Evolutionary conservation across 2,888 invertebrate species (phyloP).

Genomic region (Slavum lentiscoides): DNA sequence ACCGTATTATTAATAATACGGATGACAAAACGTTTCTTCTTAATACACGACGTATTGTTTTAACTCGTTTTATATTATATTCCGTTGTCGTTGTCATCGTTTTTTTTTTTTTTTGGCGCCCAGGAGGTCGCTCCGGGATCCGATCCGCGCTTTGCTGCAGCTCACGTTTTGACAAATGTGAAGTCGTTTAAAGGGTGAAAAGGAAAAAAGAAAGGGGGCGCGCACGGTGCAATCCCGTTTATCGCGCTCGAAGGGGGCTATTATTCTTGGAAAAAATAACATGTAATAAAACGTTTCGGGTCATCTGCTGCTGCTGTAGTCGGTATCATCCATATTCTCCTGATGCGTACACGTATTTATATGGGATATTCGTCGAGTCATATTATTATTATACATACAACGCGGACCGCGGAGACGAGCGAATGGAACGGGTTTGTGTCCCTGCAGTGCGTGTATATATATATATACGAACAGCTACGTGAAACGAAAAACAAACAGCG

Average conservation of each 20-base stretch:
- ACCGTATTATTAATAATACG: not conserved
- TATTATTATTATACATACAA: too few relatives aligned
- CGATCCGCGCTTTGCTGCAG: not conserved
- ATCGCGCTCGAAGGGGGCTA: slow-evolving; percentile 17
- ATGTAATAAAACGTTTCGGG: slow-evolving; percentile 32
- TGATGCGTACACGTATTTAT: not conserved
- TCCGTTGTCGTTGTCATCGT: too few relatives aligned
- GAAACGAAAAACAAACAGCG: too few relatives aligned
- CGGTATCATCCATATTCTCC: not conserved
- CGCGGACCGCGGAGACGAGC: not conserved
- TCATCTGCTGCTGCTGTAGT: not conserved
- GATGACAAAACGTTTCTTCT: slow-evolving; percentile 31
- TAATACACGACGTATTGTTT: slow-evolving; percentile 23
- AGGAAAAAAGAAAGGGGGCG: not conserved
- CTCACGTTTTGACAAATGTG: slow-evolving; percentile 38
- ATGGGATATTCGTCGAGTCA: not conserved
- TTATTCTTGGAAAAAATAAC: slow-evolving; percentile 27
- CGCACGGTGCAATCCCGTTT: slow-evolving; percentile 3
- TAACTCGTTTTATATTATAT: not conserved
- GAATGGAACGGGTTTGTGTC: too few relatives aligned
- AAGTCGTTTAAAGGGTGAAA: slow-evolving; percentile 49
- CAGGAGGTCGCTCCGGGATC: slow-evolving; percentile 1
- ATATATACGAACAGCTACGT: too few relatives aligned
- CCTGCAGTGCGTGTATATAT: too few relatives aligned
- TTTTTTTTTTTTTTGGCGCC: too few relatives aligned